phyloP scores from a whole-genome alignment of 1,140 invertebrate genomes.

The Onthophagus taurus region DNA sequence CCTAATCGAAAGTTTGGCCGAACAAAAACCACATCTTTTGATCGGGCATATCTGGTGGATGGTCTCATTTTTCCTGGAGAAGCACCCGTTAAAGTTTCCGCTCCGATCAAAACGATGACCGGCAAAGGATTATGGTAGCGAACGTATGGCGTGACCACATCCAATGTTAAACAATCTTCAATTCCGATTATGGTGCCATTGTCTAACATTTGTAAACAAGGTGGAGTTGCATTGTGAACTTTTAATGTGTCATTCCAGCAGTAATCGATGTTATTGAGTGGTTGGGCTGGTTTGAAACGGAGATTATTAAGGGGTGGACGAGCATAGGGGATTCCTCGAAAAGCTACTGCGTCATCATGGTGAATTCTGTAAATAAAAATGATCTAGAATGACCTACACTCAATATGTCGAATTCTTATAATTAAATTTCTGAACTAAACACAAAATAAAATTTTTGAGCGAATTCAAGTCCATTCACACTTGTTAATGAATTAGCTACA shows the following conservation, averaged over 20 bases:
- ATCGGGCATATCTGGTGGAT: slow-evolving; percentile 42
- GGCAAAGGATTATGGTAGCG: slow-evolving; percentile 63
- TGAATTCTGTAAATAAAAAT: slow-evolving; percentile 44
- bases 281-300: slow-evolving; percentile 62
- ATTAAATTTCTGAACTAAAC: too few species aligned
- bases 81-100: slow-evolving; percentile 63
- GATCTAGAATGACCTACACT: too few species aligned
- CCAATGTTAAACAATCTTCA: slow-evolving; percentile 74
- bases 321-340: slow-evolving; percentile 79
- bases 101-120: slow-evolving; percentile 73
- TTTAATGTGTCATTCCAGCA: slow-evolving; percentile 73
- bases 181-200: slow-evolving; percentile 54
- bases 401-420: too few species aligned
- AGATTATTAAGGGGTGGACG: slow-evolving; percentile 59
- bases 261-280: slow-evolving; percentile 52
- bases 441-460: too few species aligned
- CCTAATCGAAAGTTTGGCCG: slow-evolving; percentile 71
- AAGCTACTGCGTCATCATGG: slow-evolving; percentile 67
- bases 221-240: slow-evolving; percentile 53
- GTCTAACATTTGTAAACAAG: slow-evolving; percentile 57
- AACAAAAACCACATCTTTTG: slow-evolving; percentile 73
- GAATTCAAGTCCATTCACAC: too few species aligned
- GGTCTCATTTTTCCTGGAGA: slow-evolving; percentile 47
- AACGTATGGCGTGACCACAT: slow-evolving; percentile 65
- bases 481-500: too few species aligned